Evolutionary conservation across 2,888 invertebrate genomes (phyloP).

Genomic region (Falcaria lacertinaria): DNA sequence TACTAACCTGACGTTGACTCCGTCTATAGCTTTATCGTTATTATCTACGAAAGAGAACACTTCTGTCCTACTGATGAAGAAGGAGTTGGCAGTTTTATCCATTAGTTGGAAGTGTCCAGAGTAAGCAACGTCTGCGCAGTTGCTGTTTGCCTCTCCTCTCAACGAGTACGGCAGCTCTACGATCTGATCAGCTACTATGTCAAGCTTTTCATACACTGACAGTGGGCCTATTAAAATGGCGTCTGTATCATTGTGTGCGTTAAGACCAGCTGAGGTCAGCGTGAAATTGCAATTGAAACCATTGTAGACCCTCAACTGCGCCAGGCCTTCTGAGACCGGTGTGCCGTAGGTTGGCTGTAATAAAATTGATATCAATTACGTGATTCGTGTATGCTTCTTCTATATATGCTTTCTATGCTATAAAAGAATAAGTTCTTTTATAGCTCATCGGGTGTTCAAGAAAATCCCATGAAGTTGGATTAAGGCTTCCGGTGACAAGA

Average conservation of each 20-base stretch:
- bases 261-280: constrained; percentile 32
- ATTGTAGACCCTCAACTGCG: constrained; percentile 86
- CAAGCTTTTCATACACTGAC: constrained; percentile 61
- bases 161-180: constrained; percentile 55
- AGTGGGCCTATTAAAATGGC: constrained; percentile 43
- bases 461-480: too few relatives aligned
- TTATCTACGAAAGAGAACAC: constrained; percentile 59
- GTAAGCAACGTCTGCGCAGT: constrained; percentile 37
- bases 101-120: constrained; percentile 42
- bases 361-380: constrained; percentile 7
- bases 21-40: constrained; percentile 64
- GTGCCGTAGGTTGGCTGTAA: constrained; percentile 79
- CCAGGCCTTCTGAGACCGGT: constrained; percentile 77
- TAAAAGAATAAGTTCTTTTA: too few relatives aligned
- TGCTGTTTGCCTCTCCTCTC: constrained; percentile 33
- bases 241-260: constrained; percentile 21
- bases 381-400: background rate
- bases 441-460: too few relatives aligned
- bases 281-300: constrained; percentile 79
- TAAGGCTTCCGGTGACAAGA: too few relatives aligned
- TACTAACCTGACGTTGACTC: constrained; percentile 56
- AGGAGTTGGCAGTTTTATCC: constrained; percentile 62
- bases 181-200: constrained; percentile 38
- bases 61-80: constrained; percentile 44
- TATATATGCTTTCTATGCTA: constrained; percentile 2